These are phyloP conservation scores for Rhopalosiphum nymphaeae DNA, from an alignment of 2,888 invertebrate species.

Conservation along the genomic window DNA sequence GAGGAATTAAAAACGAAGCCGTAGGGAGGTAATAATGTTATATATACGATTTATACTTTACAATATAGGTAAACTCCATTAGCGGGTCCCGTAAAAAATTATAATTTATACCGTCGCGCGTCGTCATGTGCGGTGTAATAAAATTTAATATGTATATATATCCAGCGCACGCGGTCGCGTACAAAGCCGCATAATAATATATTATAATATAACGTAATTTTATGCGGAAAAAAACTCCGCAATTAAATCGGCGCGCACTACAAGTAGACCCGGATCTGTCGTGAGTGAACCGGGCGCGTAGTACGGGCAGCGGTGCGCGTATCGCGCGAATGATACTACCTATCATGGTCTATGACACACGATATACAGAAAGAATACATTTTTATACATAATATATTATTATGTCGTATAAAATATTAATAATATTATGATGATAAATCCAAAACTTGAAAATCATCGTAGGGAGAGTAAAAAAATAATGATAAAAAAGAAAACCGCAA, in stretches of 20 bases:
- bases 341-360: not conserved
- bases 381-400: not conserved
- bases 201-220: not conserved
- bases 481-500: constrained; percentile 2
- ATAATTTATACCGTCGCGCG: not conserved
- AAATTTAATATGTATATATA: constrained; percentile 8
- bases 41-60: not conserved
- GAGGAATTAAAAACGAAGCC: not conserved
- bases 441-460: not conserved
- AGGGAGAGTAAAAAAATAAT: not conserved
- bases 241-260: constrained; percentile 18
- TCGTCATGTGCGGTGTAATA: not conserved
- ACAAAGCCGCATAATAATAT: constrained; percentile 24
- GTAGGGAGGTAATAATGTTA: not conserved
- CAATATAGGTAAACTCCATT: constrained; percentile 29
- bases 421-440: not conserved
- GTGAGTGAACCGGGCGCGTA: not conserved
- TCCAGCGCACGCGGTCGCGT: not conserved
- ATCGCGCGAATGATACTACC: not conserved
- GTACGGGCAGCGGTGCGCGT: not conserved
- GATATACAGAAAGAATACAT: not conserved
- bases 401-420: not conserved
- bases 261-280: constrained; percentile 42
- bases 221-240: not conserved
- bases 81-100: constrained; percentile 30